Evolutionary conservation across 2,888 invertebrate genomes (phyloP), one percentile per base, ranked within the genome.

Genomic region (Syritta pipiens): DNA sequence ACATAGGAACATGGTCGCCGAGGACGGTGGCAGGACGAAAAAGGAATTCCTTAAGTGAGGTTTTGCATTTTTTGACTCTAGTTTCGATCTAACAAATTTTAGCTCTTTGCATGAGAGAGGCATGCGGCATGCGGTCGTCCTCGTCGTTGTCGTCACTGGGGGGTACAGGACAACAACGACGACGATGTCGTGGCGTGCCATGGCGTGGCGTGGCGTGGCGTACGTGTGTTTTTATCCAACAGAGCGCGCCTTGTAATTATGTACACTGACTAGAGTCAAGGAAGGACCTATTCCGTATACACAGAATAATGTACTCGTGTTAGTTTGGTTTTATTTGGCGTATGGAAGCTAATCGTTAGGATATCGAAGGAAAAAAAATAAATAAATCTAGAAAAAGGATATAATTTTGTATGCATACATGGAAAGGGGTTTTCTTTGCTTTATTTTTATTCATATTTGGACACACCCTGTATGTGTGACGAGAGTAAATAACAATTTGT

Each of bases 61-160:
- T 77, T 72, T 65, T 77, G 65, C 72, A 72, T 77, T 72, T 77
- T 65, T 65, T 22, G 37, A 59, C 62, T 57, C 49, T 20, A 57
- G 79, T 24, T 79, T 79, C 79, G 79, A 79, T 79, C 74, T 62
- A 79, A 79, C 79, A 79, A 65, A 74, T 74, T 74, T 62, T 44
- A 57, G 53, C 51, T 14, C 20, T 20, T 9, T 26, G 20, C 14
- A 7, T 7, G 4, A 0, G 2, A 12, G 14, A n/a, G 7, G 3
- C n/a, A 32, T n/a, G 32, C 10, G 10, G 32, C 32, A 32, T n/a
- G 32, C 32, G 32, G 32, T 32, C 10, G 32, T 10, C 32, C n/a
- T n/a, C n/a, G n/a, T n/a, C n/a, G n/a, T n/a, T n/a, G n/a, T n/a
- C n/a, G n/a, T n/a, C n/a, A n/a, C n/a, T n/a, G n/a, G n/a, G n/a